Evolutionary conservation across 2,113 vertebrate species (phyloP).

Genomic region (Macroglossus sobrinus): DNA sequence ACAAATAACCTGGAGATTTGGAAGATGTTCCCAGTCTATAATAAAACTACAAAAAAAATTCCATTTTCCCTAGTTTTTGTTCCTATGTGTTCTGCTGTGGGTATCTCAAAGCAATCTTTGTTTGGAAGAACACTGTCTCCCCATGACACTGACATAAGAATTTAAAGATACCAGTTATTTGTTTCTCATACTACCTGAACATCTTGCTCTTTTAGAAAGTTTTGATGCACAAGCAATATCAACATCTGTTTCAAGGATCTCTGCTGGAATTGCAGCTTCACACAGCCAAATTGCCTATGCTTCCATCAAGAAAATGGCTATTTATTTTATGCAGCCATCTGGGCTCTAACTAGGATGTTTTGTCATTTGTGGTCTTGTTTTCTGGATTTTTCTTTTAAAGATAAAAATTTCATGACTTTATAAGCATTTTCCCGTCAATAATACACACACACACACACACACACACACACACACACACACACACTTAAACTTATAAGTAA

Average conservation of each 20-base stretch:
- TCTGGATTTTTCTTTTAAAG: constrained; percentile 73
- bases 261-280: constrained; percentile 84
- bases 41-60: background rate
- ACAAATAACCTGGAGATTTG: background rate
- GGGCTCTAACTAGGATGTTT: constrained; percentile 84
- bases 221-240: constrained; percentile 85
- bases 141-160: constrained; percentile 58
- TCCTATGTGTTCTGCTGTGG: background rate
- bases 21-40: background rate
- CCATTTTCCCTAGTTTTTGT: background rate
- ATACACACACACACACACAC: background rate
- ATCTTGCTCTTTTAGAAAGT: constrained; percentile 84
- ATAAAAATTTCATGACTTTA: constrained; percentile 79
- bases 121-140: constrained; percentile 29
- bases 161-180: constrained; percentile 66
- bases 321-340: constrained; percentile 90
- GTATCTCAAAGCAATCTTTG: background rate
- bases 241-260: constrained; percentile 88
- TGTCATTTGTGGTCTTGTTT: constrained; percentile 84
- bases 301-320: constrained; percentile 85
- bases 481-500: constrained; percentile 70
- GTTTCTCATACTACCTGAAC: constrained; percentile 80
- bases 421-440: constrained; percentile 73
- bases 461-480: background rate
- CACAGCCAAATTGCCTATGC: constrained; percentile 86